Percentiles rank a stretch among this genome's conserved stretches.
Evolutionary conservation across 2,888 invertebrate species (phyloP).

Genomic region (Tipula vernalis): DNA sequence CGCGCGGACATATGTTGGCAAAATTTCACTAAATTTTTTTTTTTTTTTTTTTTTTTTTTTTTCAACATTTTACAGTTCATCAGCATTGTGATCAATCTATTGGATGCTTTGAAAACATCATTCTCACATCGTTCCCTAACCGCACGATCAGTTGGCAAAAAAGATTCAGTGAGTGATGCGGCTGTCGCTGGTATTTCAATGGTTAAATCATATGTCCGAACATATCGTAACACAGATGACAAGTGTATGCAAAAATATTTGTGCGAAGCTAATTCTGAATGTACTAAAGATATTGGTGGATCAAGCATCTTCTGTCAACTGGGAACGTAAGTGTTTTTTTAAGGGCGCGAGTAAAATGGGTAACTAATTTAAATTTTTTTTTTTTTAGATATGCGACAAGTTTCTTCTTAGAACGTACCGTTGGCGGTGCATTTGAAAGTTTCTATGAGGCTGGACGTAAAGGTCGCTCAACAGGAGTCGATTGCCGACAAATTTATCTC

Average conservation of each 20-base stretch:
- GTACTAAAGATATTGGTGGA: constrained; percentile 65
- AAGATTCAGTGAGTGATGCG: constrained; percentile 83
- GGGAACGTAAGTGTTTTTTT: constrained; percentile 63
- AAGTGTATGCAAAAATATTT: constrained; percentile 78
- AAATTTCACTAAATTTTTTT: background rate
- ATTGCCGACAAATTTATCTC: constrained; percentile 72
- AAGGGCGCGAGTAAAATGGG: background rate
- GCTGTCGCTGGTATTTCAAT: constrained; percentile 77
- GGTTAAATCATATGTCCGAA: constrained; percentile 78
- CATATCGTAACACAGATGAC: constrained; percentile 63
- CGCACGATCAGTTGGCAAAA: constrained; percentile 72
- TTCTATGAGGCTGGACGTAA: constrained; percentile 76
- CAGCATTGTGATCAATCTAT: constrained; percentile 78
- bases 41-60: constrained; percentile 28
- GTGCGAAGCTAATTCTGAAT: constrained; percentile 82
- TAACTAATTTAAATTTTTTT: background rate
- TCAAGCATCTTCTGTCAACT: constrained; percentile 83
- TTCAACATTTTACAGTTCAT: constrained; percentile 56
- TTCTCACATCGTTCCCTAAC: constrained; percentile 81
- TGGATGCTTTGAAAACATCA: constrained; percentile 85
- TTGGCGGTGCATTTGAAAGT: constrained; percentile 60
- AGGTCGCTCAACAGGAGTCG: constrained; percentile 69
- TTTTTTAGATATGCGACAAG: constrained; percentile 67
- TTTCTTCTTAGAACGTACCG: constrained; percentile 65
- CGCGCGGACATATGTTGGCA: background rate